A percentile compares a stretch with the other conserved stretches of the same genome.
phyloP scores from a whole-genome alignment of 2,113 vertebrate species.

The Brachirus orientalis region DNA sequence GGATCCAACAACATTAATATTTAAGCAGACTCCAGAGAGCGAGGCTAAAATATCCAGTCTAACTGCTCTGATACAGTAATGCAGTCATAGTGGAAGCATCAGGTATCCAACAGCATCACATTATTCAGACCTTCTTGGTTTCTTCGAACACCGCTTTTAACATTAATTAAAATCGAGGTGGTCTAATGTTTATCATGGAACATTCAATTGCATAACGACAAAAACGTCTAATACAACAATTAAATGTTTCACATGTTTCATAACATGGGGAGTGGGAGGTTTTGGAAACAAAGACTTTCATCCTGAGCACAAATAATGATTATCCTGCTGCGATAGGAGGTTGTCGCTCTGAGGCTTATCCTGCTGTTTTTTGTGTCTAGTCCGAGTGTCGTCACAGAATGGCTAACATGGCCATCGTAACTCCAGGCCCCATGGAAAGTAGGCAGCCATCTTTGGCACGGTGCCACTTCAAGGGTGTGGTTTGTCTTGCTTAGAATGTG shows the following conservation, averaged over 20 bases:
- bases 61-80: conserved; percentile 56
- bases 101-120: conserved; percentile 62
- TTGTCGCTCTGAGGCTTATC: conserved; percentile 23
- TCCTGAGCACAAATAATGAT: too few relatives aligned
- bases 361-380: conserved; percentile 31
- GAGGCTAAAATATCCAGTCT: conserved; percentile 68
- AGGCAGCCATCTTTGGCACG: conserved; percentile 45
- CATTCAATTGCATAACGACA: conserved; percentile 18
- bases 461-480: conserved; percentile 56
- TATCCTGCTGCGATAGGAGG: conserved; percentile 23
- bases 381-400: conserved; percentile 33
- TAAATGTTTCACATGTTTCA: conserved; percentile 29
- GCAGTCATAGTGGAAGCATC: conserved; percentile 60
- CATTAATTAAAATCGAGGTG: conserved; percentile 31
- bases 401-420: conserved; percentile 52
- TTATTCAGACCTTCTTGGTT: conserved; percentile 48
- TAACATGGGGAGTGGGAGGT: conserved; percentile 33
- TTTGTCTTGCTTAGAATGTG: conserved; percentile 74
- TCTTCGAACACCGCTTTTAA: conserved; percentile 34
- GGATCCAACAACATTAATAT: conserved; percentile 79
- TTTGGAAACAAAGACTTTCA: conserved; percentile 43
- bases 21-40: conserved; percentile 77
- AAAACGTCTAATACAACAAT: conserved; percentile 12
- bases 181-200: conserved; percentile 25
- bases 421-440: conserved; percentile 17